Base-by-base conservation (phyloP, 1,140 invertebrate species). In the Drosophila ogumai region DNA sequence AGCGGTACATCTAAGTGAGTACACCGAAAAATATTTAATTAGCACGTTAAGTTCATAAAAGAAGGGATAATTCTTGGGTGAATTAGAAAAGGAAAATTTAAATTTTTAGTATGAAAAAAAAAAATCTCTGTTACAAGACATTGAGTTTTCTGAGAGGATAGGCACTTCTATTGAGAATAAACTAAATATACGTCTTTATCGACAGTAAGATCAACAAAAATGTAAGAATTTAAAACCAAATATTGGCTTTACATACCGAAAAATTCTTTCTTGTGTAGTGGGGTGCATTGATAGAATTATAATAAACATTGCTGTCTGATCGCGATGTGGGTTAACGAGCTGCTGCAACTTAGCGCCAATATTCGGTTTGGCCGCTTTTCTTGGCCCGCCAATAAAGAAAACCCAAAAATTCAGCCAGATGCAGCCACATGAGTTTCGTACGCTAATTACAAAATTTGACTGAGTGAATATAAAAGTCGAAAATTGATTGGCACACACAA, bases 1-100 rank as follows among this genome's bases (percentile, higher is more conserved):
- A 99, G 98, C 91, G 98, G 97, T 87, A 99, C 98, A 96, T 94
- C 94, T 92, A 17, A 10, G 28, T 55, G 36, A 2, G 25, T 32
- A 36, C 15, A 66, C n/a, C n/a, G 38, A 32, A 38, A 50, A 22
- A 22, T 38, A 25, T 55, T 38, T 25, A 6, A 13, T 15, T 8
- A 8, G 3, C 3, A 52, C 13, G 9, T 9, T 5, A n/a, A n/a
- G 25, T 6, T 28, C 5, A 28, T 6, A 28, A 6, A 28, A 6
- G 25, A 28, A 28, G 25, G 5, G 5, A 5, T 6, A 6, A 28
- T 28, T 28, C 1, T 28, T 6, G 25, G 25, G 25, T 28, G 25
- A 6, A 28, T 28, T 28, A 28, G 4, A 28, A 5, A 6, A 28
- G 25, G 25, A n/a, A n/a, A n/a, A n/a, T n/a, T n/a, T n/a, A n/a